A percentile compares a stretch with the other conserved stretches of the same genome.
phyloP scores from a whole-genome alignment of 2,888 invertebrate genomes.

The Cheilosia pagana region DNA sequence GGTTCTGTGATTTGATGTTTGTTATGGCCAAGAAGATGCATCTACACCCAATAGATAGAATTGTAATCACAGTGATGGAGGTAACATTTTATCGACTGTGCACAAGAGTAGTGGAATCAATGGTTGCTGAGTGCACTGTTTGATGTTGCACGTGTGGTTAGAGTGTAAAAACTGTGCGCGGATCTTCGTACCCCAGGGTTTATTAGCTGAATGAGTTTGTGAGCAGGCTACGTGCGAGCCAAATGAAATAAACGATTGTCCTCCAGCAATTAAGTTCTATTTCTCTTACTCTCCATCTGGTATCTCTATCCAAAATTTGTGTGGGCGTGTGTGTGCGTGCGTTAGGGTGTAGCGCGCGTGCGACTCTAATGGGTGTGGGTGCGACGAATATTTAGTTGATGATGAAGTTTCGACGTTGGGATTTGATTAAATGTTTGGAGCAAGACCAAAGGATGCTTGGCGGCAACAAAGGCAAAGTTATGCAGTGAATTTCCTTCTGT shows the following conservation, averaged over 20 bases:
- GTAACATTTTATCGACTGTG: background rate
- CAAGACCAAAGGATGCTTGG: background rate
- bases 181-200: slow-evolving; percentile 15
- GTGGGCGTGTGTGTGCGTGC: background rate
- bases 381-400: slow-evolving; percentile 3
- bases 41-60: slow-evolving; percentile 32
- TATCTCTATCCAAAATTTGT: background rate
- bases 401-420: slow-evolving; percentile 21
- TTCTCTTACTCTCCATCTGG: slow-evolving; percentile 1
- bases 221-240: slow-evolving; percentile 50
- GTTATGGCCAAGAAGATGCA: slow-evolving; percentile 45
- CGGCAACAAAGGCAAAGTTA: background rate
- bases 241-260: slow-evolving; percentile 67
- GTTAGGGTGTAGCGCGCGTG: background rate
- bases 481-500: slow-evolving; percentile 21
- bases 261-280: slow-evolving; percentile 47
- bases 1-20: slow-evolving; percentile 56
- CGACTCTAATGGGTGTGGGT: background rate
- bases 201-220: slow-evolving; percentile 52
- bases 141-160: slow-evolving; percentile 59
- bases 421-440: slow-evolving; percentile 42
- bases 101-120: slow-evolving; percentile 19
- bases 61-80: slow-evolving; percentile 26
- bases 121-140: slow-evolving; percentile 61
- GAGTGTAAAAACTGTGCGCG: slow-evolving; percentile 58